Evolutionary conservation across 1,140 invertebrate genomes (phyloP), one percentile per base, ranked within the genome.

Genomic region (Holotrichia oblita): DNA sequence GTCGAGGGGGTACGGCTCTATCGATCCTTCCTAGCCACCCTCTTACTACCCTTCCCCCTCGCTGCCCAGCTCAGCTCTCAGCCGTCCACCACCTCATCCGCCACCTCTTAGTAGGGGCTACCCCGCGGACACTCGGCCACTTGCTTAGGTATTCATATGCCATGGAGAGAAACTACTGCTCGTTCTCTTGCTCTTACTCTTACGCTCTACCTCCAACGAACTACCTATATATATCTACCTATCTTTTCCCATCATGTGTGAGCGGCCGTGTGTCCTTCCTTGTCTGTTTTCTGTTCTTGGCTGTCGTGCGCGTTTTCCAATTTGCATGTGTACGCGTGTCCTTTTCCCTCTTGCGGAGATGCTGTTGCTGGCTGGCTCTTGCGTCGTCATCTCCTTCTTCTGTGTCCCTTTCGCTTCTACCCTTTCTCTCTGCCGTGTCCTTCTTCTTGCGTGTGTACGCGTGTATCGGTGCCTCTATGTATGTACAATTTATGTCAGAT

Each of bases 121-220:
- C 75, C 41, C 75, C 75, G 41, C 75, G 41, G 41, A 76, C 75
- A 34, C 75, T 34, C 82, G 81, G 77, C 80, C 80, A 83, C 82
- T 83, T 83, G 82, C 82, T 83, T 83, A 83, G 79, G 77, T 78
- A 83, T 83, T 82, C 82, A 82, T 82, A 83, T 80, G 80, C 74
- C 27, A 69, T 69, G 61, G 61, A 69, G 61, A 69, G 61, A 69
- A 69, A 69, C 61, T 69, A 69, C 61, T 69, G 10, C 61, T 34
- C 22, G 27, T 69, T 8, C 27, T 10, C 61, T 22, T 0, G 10
- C 61, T 69, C 61, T 69, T n/a, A 22, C 59, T 22, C 61, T 69
- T 12, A 69, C 22, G 17, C 61, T 34, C 22, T 14, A 7, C 20
- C 22, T n/a, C 59, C 22, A 69, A 2, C 44, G 44, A 10, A 17